A percentile compares a stretch with the other conserved stretches of the same genome.
Evolutionary conservation across 1,140 invertebrate genomes (phyloP).

Genomic region (Muscidifurax raptorellus): DNA sequence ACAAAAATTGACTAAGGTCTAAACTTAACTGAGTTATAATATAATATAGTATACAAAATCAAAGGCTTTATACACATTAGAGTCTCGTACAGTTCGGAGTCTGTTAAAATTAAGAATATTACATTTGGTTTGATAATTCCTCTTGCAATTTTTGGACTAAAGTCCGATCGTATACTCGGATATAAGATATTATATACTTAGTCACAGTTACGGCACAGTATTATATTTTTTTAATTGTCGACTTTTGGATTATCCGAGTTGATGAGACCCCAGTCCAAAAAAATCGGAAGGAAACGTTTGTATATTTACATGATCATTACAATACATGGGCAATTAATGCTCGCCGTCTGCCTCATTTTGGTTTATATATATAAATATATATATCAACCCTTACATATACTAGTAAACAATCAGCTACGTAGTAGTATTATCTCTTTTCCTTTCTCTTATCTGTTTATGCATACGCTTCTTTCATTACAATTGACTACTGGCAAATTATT

Average conservation of each 20-base stretch:
- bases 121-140: neutral
- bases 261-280: neutral
- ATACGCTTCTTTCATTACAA: conserved; percentile 13
- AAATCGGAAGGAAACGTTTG: neutral
- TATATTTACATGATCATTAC: neutral
- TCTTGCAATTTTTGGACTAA: too few relatives aligned
- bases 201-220: neutral
- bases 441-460: neutral
- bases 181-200: neutral
- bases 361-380: neutral
- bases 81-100: neutral
- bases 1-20: neutral
- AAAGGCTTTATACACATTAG: too few relatives aligned
- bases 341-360: neutral
- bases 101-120: neutral
- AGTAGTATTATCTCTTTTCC: conserved; percentile 10
- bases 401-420: conserved; percentile 30
- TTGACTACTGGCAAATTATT: conserved; percentile 11
- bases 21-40: neutral
- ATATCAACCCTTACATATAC: neutral
- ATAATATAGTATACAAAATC: too few relatives aligned
- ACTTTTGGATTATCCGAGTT: neutral
- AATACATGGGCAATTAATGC: neutral
- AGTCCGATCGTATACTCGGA: neutral
- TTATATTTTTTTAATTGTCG: neutral